Conservation (phyloP, 2,888 invertebrate genomes). For the Aricia artaxerxes region DNA sequence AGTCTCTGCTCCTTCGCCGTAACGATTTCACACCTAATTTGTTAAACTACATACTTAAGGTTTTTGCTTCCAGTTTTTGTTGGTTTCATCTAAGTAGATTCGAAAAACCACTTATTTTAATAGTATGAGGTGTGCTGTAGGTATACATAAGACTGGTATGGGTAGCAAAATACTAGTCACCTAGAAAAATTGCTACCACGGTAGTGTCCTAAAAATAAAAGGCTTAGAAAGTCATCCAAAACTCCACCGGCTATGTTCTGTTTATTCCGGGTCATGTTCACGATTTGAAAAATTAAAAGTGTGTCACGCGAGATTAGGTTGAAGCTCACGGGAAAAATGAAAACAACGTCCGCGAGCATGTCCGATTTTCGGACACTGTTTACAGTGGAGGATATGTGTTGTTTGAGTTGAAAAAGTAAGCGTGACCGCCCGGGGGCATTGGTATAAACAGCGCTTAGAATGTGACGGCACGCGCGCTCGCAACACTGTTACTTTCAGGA, state of each 20-base stretch:
- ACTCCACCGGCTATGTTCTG: neutral
- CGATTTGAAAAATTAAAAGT: neutral
- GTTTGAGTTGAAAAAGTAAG: slow-evolving; percentile 68
- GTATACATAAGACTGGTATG: no score
- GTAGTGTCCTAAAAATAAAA: neutral
- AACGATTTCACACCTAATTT: slow-evolving; percentile 30
- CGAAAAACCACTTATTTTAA: neutral
- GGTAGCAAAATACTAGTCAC: no score
- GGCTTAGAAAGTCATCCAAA: neutral
- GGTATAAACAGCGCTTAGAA: slow-evolving; percentile 78
- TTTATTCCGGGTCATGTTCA: neutral
- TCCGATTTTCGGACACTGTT: slow-evolving; percentile 44
- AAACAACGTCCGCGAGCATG: slow-evolving; percentile 35
- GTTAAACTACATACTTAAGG: neutral
- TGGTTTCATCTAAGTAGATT: neutral
- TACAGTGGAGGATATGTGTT: slow-evolving; percentile 62
- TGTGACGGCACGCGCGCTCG: slow-evolving; percentile 74
- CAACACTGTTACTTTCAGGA: slow-evolving; percentile 46
- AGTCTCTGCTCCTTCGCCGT: slow-evolving; percentile 26
- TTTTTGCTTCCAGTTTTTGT: neutral
- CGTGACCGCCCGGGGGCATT: slow-evolving; percentile 65
- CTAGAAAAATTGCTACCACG: neutral
- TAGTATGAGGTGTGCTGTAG: no score
- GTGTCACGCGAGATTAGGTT: slow-evolving; percentile 20
- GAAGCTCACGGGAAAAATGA: slow-evolving; percentile 34